phyloP scores from a whole-genome alignment of 2,797 vertebrate species.

The Typhlichthys eigenmanni region DNA sequence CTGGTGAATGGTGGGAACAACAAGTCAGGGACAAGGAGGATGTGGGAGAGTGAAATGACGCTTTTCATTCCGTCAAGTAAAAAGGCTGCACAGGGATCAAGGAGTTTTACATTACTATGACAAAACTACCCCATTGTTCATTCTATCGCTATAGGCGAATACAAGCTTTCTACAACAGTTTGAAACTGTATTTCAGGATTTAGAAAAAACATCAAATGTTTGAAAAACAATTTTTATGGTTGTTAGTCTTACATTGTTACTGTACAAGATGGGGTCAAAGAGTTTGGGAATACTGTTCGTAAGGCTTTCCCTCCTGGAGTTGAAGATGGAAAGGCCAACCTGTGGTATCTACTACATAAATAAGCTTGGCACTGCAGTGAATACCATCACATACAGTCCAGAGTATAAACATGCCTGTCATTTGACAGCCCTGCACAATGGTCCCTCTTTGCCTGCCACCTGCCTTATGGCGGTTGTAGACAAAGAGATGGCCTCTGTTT shows the following conservation, averaged over 20 bases:
- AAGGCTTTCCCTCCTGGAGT: neutral
- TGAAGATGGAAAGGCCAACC: neutral
- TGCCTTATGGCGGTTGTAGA: conserved; percentile 59
- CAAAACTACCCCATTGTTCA: too few relatives aligned
- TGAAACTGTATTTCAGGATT: too few relatives aligned
- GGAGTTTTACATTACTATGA: neutral
- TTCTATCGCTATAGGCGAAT: too few relatives aligned
- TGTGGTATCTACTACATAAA: conserved; percentile 19
- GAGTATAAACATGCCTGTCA: conserved; percentile 70
- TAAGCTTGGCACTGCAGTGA: conserved; percentile 7
- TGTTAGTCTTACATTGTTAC: neutral
- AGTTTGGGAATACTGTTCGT: too few relatives aligned
- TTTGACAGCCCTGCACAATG: conserved; percentile 55
- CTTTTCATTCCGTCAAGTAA: neutral
- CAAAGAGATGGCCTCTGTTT: conserved; percentile 66
- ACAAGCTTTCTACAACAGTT: too few relatives aligned
- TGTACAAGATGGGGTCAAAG: neutral
- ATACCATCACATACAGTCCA: conserved; percentile 28
- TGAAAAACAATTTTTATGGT: conserved; percentile 4
- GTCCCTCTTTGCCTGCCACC: conserved; percentile 56
- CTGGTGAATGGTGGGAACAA: conserved; percentile 7
- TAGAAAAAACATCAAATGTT: neutral
- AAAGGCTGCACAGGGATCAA: neutral
- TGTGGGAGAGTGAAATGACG: conserved; percentile 10
- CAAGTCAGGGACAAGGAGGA: neutral